phyloP scores from a whole-genome alignment of 2,113 vertebrate species.

The Chlamydotis undulata region DNA sequence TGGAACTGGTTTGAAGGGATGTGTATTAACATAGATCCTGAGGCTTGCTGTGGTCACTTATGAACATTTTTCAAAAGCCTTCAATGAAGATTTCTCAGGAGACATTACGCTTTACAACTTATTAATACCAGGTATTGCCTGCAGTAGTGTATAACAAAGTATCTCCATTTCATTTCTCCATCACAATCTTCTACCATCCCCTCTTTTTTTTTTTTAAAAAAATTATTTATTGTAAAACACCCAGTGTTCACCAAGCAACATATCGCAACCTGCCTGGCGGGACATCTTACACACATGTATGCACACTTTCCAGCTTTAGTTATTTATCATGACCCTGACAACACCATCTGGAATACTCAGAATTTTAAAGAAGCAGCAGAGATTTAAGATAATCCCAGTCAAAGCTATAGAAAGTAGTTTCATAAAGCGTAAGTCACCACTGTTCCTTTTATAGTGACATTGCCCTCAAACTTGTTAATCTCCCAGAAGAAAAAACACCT shows the following conservation, averaged over 20 bases:
- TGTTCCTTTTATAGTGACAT: neutral
- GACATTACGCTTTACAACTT: neutral
- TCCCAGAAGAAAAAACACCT: neutral
- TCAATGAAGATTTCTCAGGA: neutral
- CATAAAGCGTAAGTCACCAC: neutral
- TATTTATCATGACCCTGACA: neutral
- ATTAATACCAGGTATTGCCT: neutral
- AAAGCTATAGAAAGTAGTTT: neutral
- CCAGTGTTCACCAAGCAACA: neutral
- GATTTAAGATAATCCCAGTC: neutral
- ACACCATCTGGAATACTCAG: neutral
- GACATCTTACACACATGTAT: neutral
- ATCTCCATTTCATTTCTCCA: neutral
- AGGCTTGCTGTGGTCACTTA: neutral
- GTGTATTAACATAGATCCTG: neutral
- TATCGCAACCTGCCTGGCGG: neutral
- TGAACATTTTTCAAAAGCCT: neutral
- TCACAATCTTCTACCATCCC: neutral
- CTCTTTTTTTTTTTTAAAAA: rapidly evolving
- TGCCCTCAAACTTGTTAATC: neutral
- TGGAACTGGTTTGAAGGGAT: neutral
- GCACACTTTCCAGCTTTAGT: neutral
- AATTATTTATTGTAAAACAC: neutral
- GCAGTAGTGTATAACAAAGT: neutral
- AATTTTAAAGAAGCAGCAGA: neutral